Evolutionary conservation across 2,113 vertebrate genomes (phyloP).

Genomic region (Hippocampus mohnikei): DNA sequence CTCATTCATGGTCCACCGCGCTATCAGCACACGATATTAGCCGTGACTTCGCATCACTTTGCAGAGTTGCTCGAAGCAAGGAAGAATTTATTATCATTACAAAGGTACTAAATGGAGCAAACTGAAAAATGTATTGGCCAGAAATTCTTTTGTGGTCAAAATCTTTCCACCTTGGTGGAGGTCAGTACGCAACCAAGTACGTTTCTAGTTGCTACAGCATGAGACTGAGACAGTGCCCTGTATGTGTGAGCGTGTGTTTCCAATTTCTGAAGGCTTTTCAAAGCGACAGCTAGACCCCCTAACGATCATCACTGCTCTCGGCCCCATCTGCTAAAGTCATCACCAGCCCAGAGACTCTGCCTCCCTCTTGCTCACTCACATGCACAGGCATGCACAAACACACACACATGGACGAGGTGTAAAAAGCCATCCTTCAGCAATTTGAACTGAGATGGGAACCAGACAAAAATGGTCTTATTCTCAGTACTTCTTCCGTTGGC

Average conservation of each 20-base stretch:
- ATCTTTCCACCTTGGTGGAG: slow-evolving; percentile 1
- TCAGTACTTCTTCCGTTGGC: slow-evolving; percentile 37
- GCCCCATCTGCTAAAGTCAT: slow-evolving; percentile 68
- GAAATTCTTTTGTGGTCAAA: background rate
- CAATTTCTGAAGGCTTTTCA: slow-evolving; percentile 57
- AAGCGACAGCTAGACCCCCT: slow-evolving; percentile 60
- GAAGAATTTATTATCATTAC: background rate
- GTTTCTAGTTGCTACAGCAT: slow-evolving; percentile 36
- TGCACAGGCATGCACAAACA: slow-evolving; percentile 11
- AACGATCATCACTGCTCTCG: slow-evolving; percentile 63
- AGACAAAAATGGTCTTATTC: slow-evolving; percentile 44
- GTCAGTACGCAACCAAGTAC: slow-evolving; percentile 8
- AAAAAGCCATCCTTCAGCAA: slow-evolving; percentile 49
- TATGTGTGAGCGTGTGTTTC: slow-evolving; percentile 51
- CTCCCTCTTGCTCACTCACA: slow-evolving; percentile 1
- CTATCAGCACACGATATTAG: background rate
- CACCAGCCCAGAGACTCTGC: slow-evolving; percentile 37
- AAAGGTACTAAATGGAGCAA: background rate
- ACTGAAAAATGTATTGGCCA: background rate
- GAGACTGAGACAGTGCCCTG: slow-evolving; percentile 49
- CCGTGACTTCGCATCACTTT: slow-evolving; percentile 1
- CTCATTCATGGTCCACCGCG: background rate
- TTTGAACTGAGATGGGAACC: slow-evolving; percentile 58
- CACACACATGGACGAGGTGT: slow-evolving; percentile 38
- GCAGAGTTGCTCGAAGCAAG: background rate